phyloP scores from a whole-genome alignment of 2,113 vertebrate species.

The Coptodon bakossiorum region DNA sequence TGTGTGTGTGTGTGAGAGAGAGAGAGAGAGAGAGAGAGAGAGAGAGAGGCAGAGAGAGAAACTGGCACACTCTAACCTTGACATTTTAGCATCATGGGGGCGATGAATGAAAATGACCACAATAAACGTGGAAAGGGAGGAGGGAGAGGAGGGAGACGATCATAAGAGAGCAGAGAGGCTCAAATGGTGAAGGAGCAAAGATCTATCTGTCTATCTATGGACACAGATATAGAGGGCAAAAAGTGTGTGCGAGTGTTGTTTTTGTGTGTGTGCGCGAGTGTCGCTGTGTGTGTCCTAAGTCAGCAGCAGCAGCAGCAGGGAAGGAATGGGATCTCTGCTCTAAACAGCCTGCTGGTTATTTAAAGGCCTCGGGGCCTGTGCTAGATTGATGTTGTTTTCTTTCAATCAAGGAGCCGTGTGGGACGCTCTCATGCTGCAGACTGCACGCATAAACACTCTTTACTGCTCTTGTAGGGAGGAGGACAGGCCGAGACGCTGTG shows the following conservation, averaged over 20 bases:
- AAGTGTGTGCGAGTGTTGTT: neutral
- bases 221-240: neutral
- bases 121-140: constrained; percentile 2
- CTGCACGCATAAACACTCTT: constrained; percentile 42
- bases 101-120: constrained; percentile 59
- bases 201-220: neutral
- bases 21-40: neutral
- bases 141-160: neutral
- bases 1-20: neutral
- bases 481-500: constrained; percentile 10
- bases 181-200: neutral
- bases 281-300: neutral
- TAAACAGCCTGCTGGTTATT: constrained; percentile 55
- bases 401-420: constrained; percentile 64
- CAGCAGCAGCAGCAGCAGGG: neutral
- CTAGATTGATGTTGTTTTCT: constrained; percentile 72
- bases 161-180: neutral
- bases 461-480: constrained; percentile 15
- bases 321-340: constrained; percentile 11
- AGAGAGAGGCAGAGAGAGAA: neutral
- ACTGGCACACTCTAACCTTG: constrained; percentile 58
- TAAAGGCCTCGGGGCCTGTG: constrained; percentile 49
- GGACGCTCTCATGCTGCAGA: constrained; percentile 42
- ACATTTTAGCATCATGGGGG: constrained; percentile 49
- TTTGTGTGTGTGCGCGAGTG: neutral